Percentiles rank a stretch among this genome's conserved stretches.
Conservation (phyloP, 2,113 vertebrate species). For the Myocastor coypus region DNA sequence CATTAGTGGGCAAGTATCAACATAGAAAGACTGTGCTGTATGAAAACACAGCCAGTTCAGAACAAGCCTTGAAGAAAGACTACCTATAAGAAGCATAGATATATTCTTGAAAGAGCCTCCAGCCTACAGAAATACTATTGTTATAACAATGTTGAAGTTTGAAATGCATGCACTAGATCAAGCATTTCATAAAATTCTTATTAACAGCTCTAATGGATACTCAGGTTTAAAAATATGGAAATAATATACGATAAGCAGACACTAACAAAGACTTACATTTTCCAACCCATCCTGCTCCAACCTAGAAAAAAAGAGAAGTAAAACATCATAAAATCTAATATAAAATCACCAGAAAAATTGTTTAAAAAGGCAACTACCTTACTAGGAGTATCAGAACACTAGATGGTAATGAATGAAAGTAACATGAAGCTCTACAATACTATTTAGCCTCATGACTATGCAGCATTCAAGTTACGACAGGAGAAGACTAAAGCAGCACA, state of each 20-base stretch:
- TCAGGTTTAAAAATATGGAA: slow-evolving; percentile 27
- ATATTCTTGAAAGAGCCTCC: background rate
- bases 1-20: background rate
- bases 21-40: background rate
- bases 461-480: background rate
- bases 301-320: slow-evolving; percentile 85
- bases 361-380: background rate
- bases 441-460: background rate
- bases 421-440: background rate
- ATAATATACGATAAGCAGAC: slow-evolving; percentile 32
- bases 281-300: slow-evolving; percentile 96
- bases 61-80: background rate
- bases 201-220: slow-evolving; percentile 6
- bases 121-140: background rate
- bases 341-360: background rate
- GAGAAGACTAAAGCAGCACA: background rate
- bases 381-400: background rate
- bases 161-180: background rate
- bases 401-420: background rate
- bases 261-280: slow-evolving; percentile 92
- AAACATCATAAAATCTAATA: slow-evolving; percentile 24
- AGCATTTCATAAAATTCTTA: background rate
- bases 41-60: background rate
- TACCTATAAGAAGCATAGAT: background rate
- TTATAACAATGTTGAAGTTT: background rate